These are phyloP conservation scores for Phrixothrix hirtus DNA, from an alignment of 2,888 invertebrate species.

Conservation along the genomic window DNA sequence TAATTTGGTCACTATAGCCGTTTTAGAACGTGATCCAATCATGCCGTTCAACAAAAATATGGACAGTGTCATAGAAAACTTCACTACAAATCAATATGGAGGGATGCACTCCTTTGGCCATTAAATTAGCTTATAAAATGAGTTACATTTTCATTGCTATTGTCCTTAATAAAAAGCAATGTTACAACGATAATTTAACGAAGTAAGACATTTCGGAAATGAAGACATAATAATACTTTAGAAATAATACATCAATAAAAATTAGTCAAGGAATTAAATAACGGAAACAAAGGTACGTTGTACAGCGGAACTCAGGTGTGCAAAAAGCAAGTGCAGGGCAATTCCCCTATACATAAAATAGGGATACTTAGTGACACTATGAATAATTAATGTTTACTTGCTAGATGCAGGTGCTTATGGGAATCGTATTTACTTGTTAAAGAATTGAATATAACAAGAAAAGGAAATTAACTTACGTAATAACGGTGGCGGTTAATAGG, in stretches of 20 bases:
- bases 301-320: constrained; percentile 32
- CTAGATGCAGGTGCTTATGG: constrained; percentile 28
- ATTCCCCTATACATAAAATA: constrained; percentile 16
- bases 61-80: no score
- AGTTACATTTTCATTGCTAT: no score
- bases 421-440: constrained; percentile 12
- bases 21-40: no score
- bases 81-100: no score
- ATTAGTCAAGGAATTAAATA: constrained; percentile 1
- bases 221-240: no score
- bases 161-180: no score
- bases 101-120: no score
- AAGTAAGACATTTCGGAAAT: no score
- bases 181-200: background rate
- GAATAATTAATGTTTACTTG: constrained; percentile 18
- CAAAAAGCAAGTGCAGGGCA: constrained; percentile 11
- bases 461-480: constrained; percentile 22
- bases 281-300: constrained; percentile 12
- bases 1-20: no score
- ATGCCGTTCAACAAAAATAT: no score
- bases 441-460: constrained; percentile 11
- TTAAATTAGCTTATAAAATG: no score
- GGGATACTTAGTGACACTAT: constrained; percentile 9
- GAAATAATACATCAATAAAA: constrained; percentile 2
- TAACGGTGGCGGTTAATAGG: constrained; percentile 2